Base-by-base conservation (phyloP, 2,888 invertebrate genomes). In the Hylaea fasciaria region DNA sequence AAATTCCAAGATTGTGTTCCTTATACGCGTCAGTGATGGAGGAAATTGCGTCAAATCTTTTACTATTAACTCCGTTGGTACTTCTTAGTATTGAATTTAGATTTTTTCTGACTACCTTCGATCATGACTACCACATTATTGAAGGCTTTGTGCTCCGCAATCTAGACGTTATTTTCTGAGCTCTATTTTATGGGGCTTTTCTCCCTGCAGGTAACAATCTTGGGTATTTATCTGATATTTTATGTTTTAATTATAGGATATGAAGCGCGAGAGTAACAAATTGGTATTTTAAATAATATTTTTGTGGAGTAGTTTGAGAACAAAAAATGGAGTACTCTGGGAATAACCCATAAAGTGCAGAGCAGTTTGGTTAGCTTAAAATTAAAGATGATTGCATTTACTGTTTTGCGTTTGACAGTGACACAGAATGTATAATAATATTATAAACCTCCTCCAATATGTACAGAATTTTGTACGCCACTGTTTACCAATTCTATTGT, bases 221-320 rank as follows among this genome's bases (percentile, higher is more conserved):
- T 45, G 59, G 39, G 29, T 44, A 44, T 53, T 62, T 57, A 64
- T 65, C 57, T 55, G 46, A 49, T 71, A 76, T 74, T 75, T 69
- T 62, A 66, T 77, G 76, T 82, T 81, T 82, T 85, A 86, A 86
- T 84, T 81, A 80, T 77, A 28, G 50, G 47, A 45, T 62, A 63
- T 71, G 73, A 80, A 77, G 82, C 79, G 82, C 78, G 67, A 79
- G 73, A 70, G 74, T 68, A 68, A 79, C 83, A 82, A 81, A 81
- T 68, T n/a, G n/a, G n/a, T n/a, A n/a, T n/a, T n/a, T n/a, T n/a
- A n/a, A n/a, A n/a, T n/a, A n/a, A n/a, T n/a, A n/a, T n/a, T n/a
- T n/a, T n/a, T n/a, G n/a, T n/a, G n/a, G n/a, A n/a, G n/a, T n/a
- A n/a, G n/a, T n/a, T n/a, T n/a, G n/a, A n/a, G n/a, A n/a, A n/a